Conservation (phyloP, 2,888 invertebrate genomes). For the Ichneumoninae sp. region DNA sequence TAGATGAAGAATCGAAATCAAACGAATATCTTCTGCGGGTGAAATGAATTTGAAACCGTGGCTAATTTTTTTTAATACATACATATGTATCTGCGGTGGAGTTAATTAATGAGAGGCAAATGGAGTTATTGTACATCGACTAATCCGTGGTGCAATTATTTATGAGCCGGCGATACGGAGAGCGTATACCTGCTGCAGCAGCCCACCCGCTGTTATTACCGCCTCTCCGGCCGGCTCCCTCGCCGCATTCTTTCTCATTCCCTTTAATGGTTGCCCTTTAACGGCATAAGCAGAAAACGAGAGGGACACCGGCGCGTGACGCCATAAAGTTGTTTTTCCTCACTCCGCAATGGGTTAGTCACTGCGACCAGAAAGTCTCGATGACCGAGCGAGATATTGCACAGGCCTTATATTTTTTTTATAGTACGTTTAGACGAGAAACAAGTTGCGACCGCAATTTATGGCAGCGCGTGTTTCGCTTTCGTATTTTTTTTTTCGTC, state of each 20-base stretch:
- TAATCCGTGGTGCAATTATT: conserved; percentile 15
- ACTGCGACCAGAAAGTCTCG: not conserved
- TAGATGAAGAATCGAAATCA: not conserved
- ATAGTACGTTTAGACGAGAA: not conserved
- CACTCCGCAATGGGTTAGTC: not conserved
- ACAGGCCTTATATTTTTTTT: not conserved
- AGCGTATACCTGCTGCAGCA: not conserved
- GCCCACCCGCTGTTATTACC: conserved; percentile 6
- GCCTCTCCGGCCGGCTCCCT: conserved; percentile 2
- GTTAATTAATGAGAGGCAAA: conserved; percentile 7
- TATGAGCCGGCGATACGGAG: not conserved
- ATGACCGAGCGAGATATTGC: conserved; percentile 24
- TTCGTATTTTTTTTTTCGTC: conserved; percentile 12
- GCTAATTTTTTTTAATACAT: too few species aligned
- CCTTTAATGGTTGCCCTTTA: conserved; percentile 66
- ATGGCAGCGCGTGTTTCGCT: conserved; percentile 5
- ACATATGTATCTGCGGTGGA: not conserved
- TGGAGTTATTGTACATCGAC: not conserved
- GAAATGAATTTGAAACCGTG: not conserved
- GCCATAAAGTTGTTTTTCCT: conserved; percentile 56
- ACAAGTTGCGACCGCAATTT: conserved; percentile 28
- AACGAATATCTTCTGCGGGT: not conserved
- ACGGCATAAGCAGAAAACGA: conserved; percentile 60
- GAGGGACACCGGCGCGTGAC: conserved; percentile 51
- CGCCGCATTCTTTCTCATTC: conserved; percentile 60